Conservation (phyloP, 2,113 vertebrate species). For the Melospiza melodia region DNA sequence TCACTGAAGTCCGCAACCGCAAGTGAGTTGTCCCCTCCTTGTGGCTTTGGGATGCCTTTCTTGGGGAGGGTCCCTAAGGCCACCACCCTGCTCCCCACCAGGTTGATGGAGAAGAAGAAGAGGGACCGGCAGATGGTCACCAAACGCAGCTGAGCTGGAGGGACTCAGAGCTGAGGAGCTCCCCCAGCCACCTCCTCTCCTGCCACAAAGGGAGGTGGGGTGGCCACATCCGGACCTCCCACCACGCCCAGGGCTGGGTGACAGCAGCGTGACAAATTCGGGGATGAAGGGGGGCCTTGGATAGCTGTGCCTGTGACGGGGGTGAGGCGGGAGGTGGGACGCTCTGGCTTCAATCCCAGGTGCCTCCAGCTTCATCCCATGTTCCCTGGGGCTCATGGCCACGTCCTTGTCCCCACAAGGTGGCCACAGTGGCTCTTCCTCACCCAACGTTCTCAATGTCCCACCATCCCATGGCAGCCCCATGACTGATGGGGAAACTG, state of each 20-base stretch:
- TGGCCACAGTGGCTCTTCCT: neutral
- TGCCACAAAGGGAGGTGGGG: neutral
- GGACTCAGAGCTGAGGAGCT: neutral
- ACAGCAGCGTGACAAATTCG: neutral
- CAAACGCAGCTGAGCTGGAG: slow-evolving; percentile 77
- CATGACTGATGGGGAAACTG: neutral
- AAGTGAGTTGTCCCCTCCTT: slow-evolving; percentile 65
- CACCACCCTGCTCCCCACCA: slow-evolving; percentile 1
- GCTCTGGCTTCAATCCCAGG: neutral
- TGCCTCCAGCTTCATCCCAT: neutral
- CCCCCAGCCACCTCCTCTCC: neutral
- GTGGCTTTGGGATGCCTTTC: rapidly evolving
- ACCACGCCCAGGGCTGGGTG: neutral
- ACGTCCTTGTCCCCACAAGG: rapidly evolving
- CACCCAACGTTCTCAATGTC: rapidly evolving
- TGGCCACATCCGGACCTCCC: neutral
- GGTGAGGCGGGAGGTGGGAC: neutral
- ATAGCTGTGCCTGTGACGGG: neutral
- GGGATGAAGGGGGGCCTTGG: neutral
- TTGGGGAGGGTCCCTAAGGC: neutral
- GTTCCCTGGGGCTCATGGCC: neutral
- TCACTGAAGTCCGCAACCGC: slow-evolving; percentile 85
- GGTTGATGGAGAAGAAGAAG: slow-evolving; percentile 86
- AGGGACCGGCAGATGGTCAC: slow-evolving; percentile 81
- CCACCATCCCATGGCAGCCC: neutral